A percentile compares a stretch with the other conserved stretches of the same genome.
Conservation (phyloP, 2,113 vertebrate genomes). For the Pluvianellus socialis region DNA sequence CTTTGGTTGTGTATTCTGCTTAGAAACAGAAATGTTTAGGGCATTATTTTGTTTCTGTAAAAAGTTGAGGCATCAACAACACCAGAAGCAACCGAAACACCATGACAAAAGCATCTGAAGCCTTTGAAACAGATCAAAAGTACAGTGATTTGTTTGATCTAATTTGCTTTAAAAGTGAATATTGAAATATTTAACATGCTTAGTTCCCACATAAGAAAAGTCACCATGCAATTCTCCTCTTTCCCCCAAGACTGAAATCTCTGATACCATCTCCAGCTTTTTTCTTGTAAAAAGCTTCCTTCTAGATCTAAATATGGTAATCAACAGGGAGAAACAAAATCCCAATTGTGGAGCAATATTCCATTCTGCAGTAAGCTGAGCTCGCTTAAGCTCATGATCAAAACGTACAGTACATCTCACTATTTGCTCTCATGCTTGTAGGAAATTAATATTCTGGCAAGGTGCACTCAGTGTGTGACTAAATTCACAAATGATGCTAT, state of each 20-base stretch:
- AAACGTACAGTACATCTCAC: neutral
- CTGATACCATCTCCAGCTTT: neutral
- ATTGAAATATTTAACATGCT: constrained; percentile 32
- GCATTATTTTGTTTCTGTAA: neutral
- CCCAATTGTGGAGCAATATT: neutral
- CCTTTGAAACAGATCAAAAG: constrained; percentile 62
- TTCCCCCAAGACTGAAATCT: neutral
- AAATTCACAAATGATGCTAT: neutral
- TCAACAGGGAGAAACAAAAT: neutral
- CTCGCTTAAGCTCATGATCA: neutral
- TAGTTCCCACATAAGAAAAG: constrained; percentile 5
- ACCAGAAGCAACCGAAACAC: neutral
- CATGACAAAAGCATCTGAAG: neutral
- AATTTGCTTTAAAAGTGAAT: constrained; percentile 47
- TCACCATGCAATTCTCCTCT: neutral
- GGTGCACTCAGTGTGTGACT: neutral
- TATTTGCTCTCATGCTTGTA: neutral
- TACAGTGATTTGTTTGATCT: constrained; percentile 42
- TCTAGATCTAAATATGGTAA: neutral
- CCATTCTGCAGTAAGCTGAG: neutral
- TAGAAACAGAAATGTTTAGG: neutral
- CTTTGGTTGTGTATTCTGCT: neutral
- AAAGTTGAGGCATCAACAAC: neutral
- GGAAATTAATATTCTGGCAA: constrained; percentile 54
- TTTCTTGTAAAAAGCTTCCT: neutral